These are phyloP conservation scores for Caenorhabditis doughertyi DNA, from an alignment of 2,888 invertebrate genomes.

Conservation along the genomic window DNA sequence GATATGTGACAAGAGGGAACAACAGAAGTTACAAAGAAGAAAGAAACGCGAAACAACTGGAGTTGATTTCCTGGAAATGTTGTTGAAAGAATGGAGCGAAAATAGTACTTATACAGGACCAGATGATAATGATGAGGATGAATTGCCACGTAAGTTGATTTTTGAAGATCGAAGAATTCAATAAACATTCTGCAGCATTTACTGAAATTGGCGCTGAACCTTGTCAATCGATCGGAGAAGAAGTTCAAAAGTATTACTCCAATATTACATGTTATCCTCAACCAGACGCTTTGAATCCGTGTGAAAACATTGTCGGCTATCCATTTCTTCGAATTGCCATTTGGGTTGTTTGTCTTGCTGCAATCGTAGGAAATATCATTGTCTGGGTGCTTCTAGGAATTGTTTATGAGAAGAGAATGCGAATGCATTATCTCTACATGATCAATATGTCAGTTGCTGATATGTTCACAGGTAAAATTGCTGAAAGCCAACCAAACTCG, in stretches of 20 bases:
- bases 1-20: conserved; percentile 63
- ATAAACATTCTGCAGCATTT: conserved; percentile 64
- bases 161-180: too few species aligned
- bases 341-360: conserved; percentile 96
- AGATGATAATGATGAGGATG: conserved; percentile 59
- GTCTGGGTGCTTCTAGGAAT: conserved; percentile 86
- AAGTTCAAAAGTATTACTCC: conserved; percentile 68
- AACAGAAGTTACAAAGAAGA: conserved; percentile 27
- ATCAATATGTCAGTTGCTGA: conserved; percentile 97
- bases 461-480: conserved; percentile 91
- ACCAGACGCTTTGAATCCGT: conserved; percentile 91
- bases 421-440: conserved; percentile 96
- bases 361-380: conserved; percentile 90
- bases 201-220: conserved; percentile 66
- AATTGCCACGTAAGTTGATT: conserved; percentile 62
- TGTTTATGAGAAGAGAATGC: conserved; percentile 86
- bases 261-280: conserved; percentile 85
- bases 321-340: conserved; percentile 86
- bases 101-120: conserved; percentile 42
- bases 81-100: conserved; percentile 51
- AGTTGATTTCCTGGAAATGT: conserved; percentile 48
- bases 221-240: conserved; percentile 64
- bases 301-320: conserved; percentile 92
- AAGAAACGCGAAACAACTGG: conserved; percentile 26
- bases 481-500: too few species aligned